A percentile compares a stretch with the other conserved stretches of the same genome.
phyloP scores from a whole-genome alignment of 2,797 vertebrate species.

The Thaleichthys pacificus region DNA sequence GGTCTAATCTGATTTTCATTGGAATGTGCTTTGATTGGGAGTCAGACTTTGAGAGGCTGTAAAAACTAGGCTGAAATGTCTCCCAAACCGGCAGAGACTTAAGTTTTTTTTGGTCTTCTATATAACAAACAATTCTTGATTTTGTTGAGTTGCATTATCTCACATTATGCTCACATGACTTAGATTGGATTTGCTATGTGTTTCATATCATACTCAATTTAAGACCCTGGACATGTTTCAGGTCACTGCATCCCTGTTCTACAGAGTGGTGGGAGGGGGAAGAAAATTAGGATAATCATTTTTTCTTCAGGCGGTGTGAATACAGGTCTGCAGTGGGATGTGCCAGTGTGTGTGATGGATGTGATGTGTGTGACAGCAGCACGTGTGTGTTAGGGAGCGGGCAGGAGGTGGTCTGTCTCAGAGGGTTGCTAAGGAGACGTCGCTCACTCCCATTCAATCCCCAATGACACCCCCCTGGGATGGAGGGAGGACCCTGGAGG shows the following conservation, averaged over 20 bases:
- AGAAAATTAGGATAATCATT: no score
- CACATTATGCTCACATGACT: no score
- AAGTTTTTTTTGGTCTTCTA: background rate
- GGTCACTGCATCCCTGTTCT: background rate
- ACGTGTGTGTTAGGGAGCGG: constrained; percentile 30
- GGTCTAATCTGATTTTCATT: constrained; percentile 25
- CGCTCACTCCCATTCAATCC: constrained; percentile 70
- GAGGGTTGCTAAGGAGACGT: constrained; percentile 52
- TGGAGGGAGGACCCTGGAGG: constrained; percentile 42
- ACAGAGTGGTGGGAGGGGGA: no score
- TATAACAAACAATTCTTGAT: background rate
- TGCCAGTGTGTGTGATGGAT: constrained; percentile 1
- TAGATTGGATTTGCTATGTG: background rate
- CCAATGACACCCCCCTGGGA: constrained; percentile 55
- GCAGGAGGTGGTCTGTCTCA: constrained; percentile 66
- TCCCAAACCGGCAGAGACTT: constrained; percentile 12
- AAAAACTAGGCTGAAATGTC: constrained; percentile 1
- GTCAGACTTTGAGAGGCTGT: constrained; percentile 8
- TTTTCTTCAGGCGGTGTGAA: background rate
- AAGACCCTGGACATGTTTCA: background rate
- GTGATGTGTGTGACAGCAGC: constrained; percentile 54
- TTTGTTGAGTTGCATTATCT: no score
- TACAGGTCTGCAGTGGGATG: background rate
- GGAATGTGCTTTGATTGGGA: constrained; percentile 18
- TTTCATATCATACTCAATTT: background rate